These are phyloP conservation scores for Halotydeus destructor DNA, from an alignment of 1,140 invertebrate genomes.

Conservation along the genomic window DNA sequence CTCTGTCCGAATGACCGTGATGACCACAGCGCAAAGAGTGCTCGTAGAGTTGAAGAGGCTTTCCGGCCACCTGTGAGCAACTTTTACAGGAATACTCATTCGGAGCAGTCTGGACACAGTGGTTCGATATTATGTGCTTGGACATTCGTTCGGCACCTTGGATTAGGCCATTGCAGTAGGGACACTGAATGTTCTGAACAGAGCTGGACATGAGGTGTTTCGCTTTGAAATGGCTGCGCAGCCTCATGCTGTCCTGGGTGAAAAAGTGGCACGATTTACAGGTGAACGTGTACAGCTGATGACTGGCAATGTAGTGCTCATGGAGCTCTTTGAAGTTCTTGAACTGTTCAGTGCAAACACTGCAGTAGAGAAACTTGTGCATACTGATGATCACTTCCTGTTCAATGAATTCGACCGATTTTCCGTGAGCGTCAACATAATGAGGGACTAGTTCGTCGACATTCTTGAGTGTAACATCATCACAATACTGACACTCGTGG, in stretches of 20 bases:
- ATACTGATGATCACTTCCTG: slow-evolving; percentile 13
- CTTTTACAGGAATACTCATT: slow-evolving; percentile 19
- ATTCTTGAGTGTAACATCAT: slow-evolving; percentile 15
- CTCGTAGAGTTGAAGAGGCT: slow-evolving; percentile 17
- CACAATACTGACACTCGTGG: slow-evolving; percentile 19
- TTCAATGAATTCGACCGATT: slow-evolving; percentile 16
- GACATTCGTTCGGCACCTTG: slow-evolving; percentile 19
- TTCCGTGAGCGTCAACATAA: slow-evolving; percentile 17
- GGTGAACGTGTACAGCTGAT: slow-evolving; percentile 19
- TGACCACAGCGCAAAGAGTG: slow-evolving; percentile 19
- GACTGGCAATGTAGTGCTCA: slow-evolving; percentile 19
- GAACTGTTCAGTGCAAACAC: slow-evolving; percentile 16
- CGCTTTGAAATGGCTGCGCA: slow-evolving; percentile 19
- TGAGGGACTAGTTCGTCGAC: slow-evolving; percentile 18
- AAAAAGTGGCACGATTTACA: slow-evolving; percentile 19
- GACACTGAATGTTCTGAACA: slow-evolving; percentile 20
- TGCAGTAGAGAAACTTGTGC: slow-evolving; percentile 18
- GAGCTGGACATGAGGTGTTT: slow-evolving; percentile 19
- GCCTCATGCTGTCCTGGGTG: slow-evolving; percentile 17
- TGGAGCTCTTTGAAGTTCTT: slow-evolving; percentile 18
- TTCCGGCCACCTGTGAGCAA: slow-evolving; percentile 18
- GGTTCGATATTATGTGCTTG: slow-evolving; percentile 19
- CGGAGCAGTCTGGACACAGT: slow-evolving; percentile 20
- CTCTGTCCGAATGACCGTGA: too few species aligned
- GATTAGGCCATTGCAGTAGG: slow-evolving; percentile 19